phyloP scores from a whole-genome alignment of 1,140 invertebrate species.

The Drosophila sproati region DNA sequence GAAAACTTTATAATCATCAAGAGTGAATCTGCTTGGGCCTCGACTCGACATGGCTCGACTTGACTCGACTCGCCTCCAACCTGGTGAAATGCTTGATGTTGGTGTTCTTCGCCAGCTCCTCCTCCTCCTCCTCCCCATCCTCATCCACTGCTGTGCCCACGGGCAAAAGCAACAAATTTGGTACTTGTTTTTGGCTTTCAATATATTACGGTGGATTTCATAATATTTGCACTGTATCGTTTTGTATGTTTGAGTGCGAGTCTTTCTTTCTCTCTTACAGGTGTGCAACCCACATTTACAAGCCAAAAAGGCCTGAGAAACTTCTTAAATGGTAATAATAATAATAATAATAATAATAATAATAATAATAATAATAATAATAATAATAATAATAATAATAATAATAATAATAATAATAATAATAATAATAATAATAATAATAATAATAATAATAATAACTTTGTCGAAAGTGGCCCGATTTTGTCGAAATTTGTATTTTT shows the following conservation, averaged over 20 bases:
- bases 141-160: conserved; percentile 17
- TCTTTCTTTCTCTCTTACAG: conserved; percentile 60
- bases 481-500: too few relatives aligned
- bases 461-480: too few relatives aligned
- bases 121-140: conserved; percentile 1
- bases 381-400: too few relatives aligned
- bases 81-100: conserved; percentile 62
- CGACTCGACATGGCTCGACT: neutral
- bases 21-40: conserved; percentile 69
- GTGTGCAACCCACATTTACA: conserved; percentile 70
- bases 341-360: too few relatives aligned
- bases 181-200: conserved; percentile 40
- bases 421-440: too few relatives aligned
- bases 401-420: too few relatives aligned
- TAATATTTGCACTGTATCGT: conserved; percentile 71
- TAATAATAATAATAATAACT: too few relatives aligned
- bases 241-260: conserved; percentile 43
- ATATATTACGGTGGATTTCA: conserved; percentile 64
- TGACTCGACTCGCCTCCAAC: conserved; percentile 6
- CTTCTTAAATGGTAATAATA: conserved; percentile 59
- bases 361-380: too few relatives aligned
- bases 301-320: conserved; percentile 58
- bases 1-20: conserved; percentile 78
- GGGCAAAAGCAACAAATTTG: conserved; percentile 8
- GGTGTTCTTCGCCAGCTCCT: conserved; percentile 14